Base-by-base conservation (phyloP, 2,888 invertebrate genomes). In the Sesamia inferens region DNA sequence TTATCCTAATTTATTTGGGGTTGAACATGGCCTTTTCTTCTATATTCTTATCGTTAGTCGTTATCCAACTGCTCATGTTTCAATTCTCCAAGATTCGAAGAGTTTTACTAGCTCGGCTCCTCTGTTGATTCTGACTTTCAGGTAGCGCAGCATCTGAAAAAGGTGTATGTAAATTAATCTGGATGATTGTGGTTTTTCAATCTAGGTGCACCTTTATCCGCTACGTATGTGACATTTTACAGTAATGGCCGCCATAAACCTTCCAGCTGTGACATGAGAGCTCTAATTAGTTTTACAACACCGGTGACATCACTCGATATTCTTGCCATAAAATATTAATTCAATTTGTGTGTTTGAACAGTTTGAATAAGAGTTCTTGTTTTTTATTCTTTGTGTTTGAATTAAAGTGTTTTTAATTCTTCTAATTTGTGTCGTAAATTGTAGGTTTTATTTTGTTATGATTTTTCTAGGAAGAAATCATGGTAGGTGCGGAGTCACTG, bases 231-330 rank as follows among this genome's bases (percentile, higher is more conserved):
- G 87, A 85, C 83, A 84, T 86, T 82, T 81, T 81, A 80, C 76
- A 59, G 75, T 83, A 88, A 89, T 84, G 70, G 81, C 74, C 62
- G 82, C 81, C 82, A 88, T 91, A 92, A 92, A 91, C 75, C 85
- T 82, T 70, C 78, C 81, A 88, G 73, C 78, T 84, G 81, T 89
- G 88, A 88, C 91, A 91, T 86, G 88, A 70, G 69, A 90, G 89
- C 85, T 92, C 92, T 92, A 93, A 93, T 93, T 92, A 92, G 89
- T 88, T 93, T 91, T 92, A 93, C 86, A 80, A 85, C 85, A 63
- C 70, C 83, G 84, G 90, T 92, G 91, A 90, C 91, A 91, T 89
- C 91, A 76, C 66, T 70, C 76, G 74, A 80, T 84, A 85, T 84
- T 73, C 79, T 76, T 69, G 83, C 85, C 47, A 88, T 91, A 91